Conservation (phyloP, 2,888 invertebrate species). For the Creontiades dilutus region DNA sequence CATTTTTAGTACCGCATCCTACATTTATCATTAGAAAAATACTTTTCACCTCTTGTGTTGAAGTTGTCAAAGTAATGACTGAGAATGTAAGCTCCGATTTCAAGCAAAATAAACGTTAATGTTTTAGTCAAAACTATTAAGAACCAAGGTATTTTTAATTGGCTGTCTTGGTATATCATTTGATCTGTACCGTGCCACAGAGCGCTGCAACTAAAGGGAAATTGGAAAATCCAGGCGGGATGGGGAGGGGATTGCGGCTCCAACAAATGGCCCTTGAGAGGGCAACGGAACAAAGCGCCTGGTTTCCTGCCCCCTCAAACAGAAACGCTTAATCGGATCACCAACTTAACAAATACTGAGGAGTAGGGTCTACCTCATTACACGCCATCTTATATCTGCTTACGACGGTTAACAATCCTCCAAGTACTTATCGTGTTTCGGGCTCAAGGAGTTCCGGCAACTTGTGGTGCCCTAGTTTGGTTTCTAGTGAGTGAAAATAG, state of each 20-base stretch:
- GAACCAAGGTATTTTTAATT: too few species aligned
- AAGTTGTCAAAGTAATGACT: too few species aligned
- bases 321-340: slow-evolving; percentile 24
- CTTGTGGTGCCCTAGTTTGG: neutral
- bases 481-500: too few species aligned
- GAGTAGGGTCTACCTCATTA: slow-evolving; percentile 9
- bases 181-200: neutral
- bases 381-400: slow-evolving; percentile 42
- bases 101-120: too few species aligned
- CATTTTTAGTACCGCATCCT: too few species aligned
- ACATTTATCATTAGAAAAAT: too few species aligned
- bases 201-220: neutral
- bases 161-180: neutral
- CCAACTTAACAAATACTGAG: slow-evolving; percentile 22
- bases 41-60: too few species aligned
- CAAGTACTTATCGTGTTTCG: neutral
- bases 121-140: too few species aligned
- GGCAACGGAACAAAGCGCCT: slow-evolving; percentile 1
- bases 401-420: slow-evolving; percentile 13
- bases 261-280: neutral
- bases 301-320: slow-evolving; percentile 17
- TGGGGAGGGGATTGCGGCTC: neutral
- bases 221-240: neutral
- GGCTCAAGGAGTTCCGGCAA: neutral
- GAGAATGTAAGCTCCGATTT: too few species aligned